A percentile compares a stretch with the other conserved stretches of the same genome.
Conservation (phyloP, 2,888 invertebrate species). For the Coleophora flavipennella region DNA sequence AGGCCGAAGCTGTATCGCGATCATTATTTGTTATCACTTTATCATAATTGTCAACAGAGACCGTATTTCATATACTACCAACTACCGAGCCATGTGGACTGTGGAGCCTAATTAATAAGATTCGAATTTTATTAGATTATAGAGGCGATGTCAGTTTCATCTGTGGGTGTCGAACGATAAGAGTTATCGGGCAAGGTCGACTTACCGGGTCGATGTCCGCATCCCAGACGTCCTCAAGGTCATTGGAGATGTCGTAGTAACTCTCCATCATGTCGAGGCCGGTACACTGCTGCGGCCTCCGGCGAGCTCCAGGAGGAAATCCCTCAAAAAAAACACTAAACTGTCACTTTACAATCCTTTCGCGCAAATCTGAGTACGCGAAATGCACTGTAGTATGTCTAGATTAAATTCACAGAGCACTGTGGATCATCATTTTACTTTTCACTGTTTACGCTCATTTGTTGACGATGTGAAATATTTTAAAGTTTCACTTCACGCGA, state of each 20-base stretch:
- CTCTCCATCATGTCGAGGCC: slow-evolving; percentile 76
- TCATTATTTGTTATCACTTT: slow-evolving; percentile 15
- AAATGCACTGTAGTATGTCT: slow-evolving; percentile 32
- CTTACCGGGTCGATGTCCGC: slow-evolving; percentile 88
- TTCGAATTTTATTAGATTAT: background rate
- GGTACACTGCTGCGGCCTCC: slow-evolving; percentile 45
- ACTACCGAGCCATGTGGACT: background rate
- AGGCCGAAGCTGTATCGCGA: slow-evolving; percentile 19
- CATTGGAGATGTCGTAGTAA: slow-evolving; percentile 82
- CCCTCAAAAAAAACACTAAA: slow-evolving; percentile 41
- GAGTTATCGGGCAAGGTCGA: slow-evolving; percentile 52
- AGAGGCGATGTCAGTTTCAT: background rate
- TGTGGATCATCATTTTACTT: slow-evolving; percentile 51
- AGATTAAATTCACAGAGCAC: slow-evolving; percentile 41
- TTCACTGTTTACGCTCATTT: slow-evolving; percentile 64
- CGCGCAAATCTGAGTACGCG: slow-evolving; percentile 21
- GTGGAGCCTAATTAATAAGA: background rate
- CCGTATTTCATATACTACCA: background rate
- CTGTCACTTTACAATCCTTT: slow-evolving; percentile 52
- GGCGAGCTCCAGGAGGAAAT: slow-evolving; percentile 40
- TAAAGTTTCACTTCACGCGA: slow-evolving; percentile 63
- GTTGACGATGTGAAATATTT: slow-evolving; percentile 49
- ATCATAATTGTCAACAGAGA: slow-evolving; percentile 21
- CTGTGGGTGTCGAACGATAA: slow-evolving; percentile 28
- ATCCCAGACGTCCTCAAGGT: slow-evolving; percentile 87